A percentile compares a stretch with the other conserved stretches of the same genome.
phyloP scores from a whole-genome alignment of 2,888 invertebrate species.

The Neoaliturus tenellus region DNA sequence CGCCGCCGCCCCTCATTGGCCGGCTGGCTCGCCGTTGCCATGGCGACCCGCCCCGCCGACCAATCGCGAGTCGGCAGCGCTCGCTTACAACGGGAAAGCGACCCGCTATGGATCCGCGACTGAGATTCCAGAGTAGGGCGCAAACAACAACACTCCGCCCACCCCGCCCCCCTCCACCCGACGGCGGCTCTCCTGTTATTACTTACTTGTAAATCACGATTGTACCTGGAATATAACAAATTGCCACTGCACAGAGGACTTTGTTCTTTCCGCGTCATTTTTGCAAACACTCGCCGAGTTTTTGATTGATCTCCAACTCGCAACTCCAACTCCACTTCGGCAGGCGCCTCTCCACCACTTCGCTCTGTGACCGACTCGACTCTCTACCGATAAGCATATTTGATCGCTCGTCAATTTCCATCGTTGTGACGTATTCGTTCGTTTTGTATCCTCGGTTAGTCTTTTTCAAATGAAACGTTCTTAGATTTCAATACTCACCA shows the following conservation, averaged over 20 bases:
- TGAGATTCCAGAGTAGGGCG: slow-evolving; percentile 62
- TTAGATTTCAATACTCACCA: too few relatives aligned
- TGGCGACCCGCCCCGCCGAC: slow-evolving; percentile 71
- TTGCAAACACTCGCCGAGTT: slow-evolving; percentile 44
- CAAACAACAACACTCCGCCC: slow-evolving; percentile 61
- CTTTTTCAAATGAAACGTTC: too few relatives aligned
- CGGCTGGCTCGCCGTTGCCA: slow-evolving; percentile 70
- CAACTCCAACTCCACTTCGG: neutral
- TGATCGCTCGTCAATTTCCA: neutral
- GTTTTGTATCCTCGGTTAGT: too few relatives aligned
- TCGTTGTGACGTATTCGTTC: neutral
- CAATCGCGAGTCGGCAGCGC: slow-evolving; percentile 69
- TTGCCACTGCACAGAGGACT: slow-evolving; percentile 54
- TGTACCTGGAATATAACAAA: slow-evolving; percentile 56
- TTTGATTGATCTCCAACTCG: slow-evolving; percentile 41
- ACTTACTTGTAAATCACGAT: slow-evolving; percentile 58
- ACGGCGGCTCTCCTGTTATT: slow-evolving; percentile 44
- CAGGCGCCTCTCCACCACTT: neutral
- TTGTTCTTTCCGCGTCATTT: slow-evolving; percentile 46
- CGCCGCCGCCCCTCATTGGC: slow-evolving; percentile 70
- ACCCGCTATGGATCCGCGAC: slow-evolving; percentile 62
- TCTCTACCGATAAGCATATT: neutral
- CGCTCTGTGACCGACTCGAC: too few relatives aligned
- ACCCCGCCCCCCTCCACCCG: slow-evolving; percentile 30
- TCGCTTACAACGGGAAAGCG: slow-evolving; percentile 63